Conservation (phyloP, 2,797 vertebrate genomes). For the Neosilurus mollespiculum region DNA sequence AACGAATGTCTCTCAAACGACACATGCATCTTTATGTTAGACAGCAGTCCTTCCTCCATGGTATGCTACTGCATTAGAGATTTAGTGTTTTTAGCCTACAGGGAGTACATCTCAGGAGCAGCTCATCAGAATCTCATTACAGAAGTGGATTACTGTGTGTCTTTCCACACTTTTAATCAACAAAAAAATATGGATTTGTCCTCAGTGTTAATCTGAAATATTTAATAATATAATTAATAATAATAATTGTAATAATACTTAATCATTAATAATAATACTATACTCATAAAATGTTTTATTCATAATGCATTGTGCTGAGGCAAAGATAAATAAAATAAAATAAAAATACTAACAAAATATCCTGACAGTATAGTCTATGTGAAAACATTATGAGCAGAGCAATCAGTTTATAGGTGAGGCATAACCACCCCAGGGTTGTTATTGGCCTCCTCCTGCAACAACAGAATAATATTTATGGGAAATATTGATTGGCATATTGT, state of each 20-base stretch:
- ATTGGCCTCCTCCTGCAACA: conserved; percentile 12
- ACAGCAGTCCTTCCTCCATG: conserved; percentile 12
- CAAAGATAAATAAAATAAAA: not conserved
- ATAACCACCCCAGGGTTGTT: conserved; percentile 6
- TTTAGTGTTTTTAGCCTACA: conserved; percentile 25
- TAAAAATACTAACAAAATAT: not conserved
- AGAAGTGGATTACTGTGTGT: not conserved
- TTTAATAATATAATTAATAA: not conserved
- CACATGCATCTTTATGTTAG: conserved; percentile 34
- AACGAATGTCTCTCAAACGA: conserved; percentile 51
- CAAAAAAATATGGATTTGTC: not conserved
- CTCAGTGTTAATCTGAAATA: not conserved
- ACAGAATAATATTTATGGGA: conserved; percentile 33
- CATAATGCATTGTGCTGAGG: not conserved
- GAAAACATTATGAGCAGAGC: conserved; percentile 6
- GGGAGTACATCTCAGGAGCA: not conserved
- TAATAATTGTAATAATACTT: not conserved
- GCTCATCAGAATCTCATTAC: conserved; percentile 21
- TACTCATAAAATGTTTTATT: not conserved
- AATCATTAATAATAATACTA: not conserved
- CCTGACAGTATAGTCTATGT: not conserved
- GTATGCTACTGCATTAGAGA: conserved; percentile 34
- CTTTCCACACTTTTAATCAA: not conserved
- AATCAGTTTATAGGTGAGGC: not conserved
- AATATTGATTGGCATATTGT: conserved; percentile 45